Percentiles rank a stretch among this genome's conserved stretches.
Conservation (phyloP, 2,797 vertebrate species). For the Etheostoma nigrum region DNA sequence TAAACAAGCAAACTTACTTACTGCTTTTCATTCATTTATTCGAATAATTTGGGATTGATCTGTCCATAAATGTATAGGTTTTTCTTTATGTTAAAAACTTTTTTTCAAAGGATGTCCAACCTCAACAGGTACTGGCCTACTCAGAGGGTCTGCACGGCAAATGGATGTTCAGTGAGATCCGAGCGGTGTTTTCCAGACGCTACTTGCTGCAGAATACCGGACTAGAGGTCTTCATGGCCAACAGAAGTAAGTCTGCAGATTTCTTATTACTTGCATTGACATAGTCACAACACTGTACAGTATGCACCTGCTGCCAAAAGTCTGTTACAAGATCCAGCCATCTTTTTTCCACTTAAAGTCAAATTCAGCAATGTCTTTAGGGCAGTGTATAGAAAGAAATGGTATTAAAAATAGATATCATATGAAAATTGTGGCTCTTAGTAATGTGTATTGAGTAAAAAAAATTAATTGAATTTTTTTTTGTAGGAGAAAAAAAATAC, state of each 20-base stretch:
- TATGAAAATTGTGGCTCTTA: too few relatives aligned
- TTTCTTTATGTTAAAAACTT: not conserved
- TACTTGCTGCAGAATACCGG: conserved; percentile 97
- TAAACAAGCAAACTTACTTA: not conserved
- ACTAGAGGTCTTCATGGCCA: conserved; percentile 99
- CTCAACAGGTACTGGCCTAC: conserved; percentile 92
- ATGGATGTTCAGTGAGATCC: conserved; percentile 99
- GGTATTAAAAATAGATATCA: too few relatives aligned
- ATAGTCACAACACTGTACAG: too few relatives aligned
- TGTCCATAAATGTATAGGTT: not conserved
- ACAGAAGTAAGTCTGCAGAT: conserved; percentile 90
- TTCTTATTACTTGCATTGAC: not conserved
- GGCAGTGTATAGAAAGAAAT: too few relatives aligned
- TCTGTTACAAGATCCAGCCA: not conserved
- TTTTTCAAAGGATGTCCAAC: not conserved
- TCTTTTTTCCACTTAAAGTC: too few relatives aligned
- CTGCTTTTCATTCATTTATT: not conserved
- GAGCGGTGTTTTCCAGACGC: conserved; percentile 96
- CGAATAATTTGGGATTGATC: not conserved
- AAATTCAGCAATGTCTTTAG: too few relatives aligned
- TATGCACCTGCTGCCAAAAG: not conserved
- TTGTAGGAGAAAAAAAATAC: too few relatives aligned
- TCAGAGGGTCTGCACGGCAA: conserved; percentile 98
- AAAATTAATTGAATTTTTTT: too few relatives aligned
- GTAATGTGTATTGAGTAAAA: too few relatives aligned